phyloP scores from a whole-genome alignment of 2,888 invertebrate genomes.

The Polymixis flavicincta region DNA sequence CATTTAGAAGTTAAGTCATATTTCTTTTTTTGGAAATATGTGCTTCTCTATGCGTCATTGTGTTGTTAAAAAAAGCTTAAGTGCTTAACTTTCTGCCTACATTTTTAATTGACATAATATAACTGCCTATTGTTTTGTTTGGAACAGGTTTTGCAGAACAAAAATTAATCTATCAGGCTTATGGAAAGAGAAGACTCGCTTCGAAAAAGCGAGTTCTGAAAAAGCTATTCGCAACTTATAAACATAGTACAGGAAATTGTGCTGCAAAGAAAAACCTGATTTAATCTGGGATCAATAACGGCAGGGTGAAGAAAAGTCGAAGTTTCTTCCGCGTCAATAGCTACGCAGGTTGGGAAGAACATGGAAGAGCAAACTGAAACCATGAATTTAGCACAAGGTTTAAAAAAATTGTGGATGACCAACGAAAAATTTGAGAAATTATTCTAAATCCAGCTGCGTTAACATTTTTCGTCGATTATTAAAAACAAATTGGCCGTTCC shows the following conservation, averaged over 20 bases:
- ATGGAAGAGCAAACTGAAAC: too few relatives aligned
- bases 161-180: too few relatives aligned
- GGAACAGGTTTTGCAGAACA: not conserved
- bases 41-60: conserved; percentile 15
- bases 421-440: too few relatives aligned
- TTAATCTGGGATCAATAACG: not conserved
- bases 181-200: too few relatives aligned
- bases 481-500: too few relatives aligned
- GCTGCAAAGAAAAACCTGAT: not conserved
- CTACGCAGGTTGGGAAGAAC: too few relatives aligned
- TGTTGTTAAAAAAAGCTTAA: conserved; percentile 26
- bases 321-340: not conserved
- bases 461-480: too few relatives aligned
- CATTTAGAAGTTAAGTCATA: conserved; percentile 46
- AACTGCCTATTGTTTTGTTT: not conserved
- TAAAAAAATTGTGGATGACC: too few relatives aligned
- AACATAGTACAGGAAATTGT: not conserved
- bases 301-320: not conserved
- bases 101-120: conserved; percentile 1
- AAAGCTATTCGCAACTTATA: not conserved
- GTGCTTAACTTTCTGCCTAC: not conserved
- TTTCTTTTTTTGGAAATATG: conserved; percentile 30
- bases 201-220: too few relatives aligned
- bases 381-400: too few relatives aligned
- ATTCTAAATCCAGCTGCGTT: too few relatives aligned